These are phyloP conservation scores for Zaprionus capensis DNA, from an alignment of 1,140 invertebrate genomes.

Conservation along the genomic window DNA sequence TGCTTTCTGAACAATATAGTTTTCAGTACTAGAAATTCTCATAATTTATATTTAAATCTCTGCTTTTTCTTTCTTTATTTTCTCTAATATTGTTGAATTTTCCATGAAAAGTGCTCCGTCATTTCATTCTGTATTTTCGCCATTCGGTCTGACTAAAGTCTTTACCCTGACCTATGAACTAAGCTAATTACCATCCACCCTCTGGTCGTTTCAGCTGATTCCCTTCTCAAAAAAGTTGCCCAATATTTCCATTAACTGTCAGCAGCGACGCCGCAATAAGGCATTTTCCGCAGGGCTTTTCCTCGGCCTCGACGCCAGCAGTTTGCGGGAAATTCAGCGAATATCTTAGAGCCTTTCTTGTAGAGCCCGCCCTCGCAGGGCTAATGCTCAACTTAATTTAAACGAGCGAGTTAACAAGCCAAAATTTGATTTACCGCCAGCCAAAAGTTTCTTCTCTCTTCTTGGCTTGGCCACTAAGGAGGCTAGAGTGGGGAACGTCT, in stretches of 20 bases:
- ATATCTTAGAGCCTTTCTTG: slow-evolving; percentile 20
- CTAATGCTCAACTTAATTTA: slow-evolving; percentile 76
- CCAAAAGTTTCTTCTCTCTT: slow-evolving; percentile 53
- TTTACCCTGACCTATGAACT: neutral
- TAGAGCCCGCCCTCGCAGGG: neutral
- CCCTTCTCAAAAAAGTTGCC: slow-evolving; percentile 8
- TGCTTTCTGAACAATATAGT: no score
- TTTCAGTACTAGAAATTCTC: no score
- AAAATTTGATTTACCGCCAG: slow-evolving; percentile 72
- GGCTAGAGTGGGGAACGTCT: slow-evolving; percentile 18
- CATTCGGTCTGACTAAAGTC: neutral
- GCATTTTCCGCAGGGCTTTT: slow-evolving; percentile 25
- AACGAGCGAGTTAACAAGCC: slow-evolving; percentile 76
- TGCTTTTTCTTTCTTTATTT: slow-evolving; percentile 11
- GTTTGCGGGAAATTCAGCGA: slow-evolving; percentile 36
- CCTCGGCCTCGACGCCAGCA: neutral
- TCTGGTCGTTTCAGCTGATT: neutral
- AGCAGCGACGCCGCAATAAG: slow-evolving; percentile 28
- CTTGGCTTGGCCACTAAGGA: slow-evolving; percentile 44
- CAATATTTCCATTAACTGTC: slow-evolving; percentile 70
- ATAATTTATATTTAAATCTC: no score
- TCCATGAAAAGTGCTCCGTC: neutral
- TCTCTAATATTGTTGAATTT: slow-evolving; percentile 1
- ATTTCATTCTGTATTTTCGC: neutral
- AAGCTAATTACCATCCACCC: slow-evolving; percentile 46